These are phyloP conservation scores for Huso huso DNA, from an alignment of 2,797 vertebrate genomes.

Conservation along the genomic window DNA sequence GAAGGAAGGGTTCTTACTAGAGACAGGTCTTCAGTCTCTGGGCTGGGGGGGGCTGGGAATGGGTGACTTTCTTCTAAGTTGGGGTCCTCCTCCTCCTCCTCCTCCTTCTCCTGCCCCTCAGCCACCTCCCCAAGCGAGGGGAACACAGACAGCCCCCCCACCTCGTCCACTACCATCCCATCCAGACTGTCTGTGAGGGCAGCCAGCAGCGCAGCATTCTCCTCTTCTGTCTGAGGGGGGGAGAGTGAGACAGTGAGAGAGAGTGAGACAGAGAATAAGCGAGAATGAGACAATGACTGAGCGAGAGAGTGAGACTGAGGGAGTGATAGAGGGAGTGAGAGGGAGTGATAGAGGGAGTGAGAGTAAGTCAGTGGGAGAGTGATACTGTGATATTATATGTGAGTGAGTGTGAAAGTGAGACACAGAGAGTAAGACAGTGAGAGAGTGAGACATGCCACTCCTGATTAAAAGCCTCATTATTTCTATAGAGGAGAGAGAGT, in stretches of 20 bases:
- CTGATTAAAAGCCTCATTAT: too few relatives aligned
- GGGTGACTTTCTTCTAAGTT: conserved; percentile 40
- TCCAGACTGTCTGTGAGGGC: conserved; percentile 91
- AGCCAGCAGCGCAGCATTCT: conserved; percentile 90
- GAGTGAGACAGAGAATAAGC: too few relatives aligned
- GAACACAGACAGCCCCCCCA: conserved; percentile 80
- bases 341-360: too few relatives aligned
- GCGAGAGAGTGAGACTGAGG: too few relatives aligned
- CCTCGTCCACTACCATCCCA: conserved; percentile 85
- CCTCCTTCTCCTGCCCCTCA: conserved; percentile 55
- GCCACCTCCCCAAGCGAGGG: conserved; percentile 68
- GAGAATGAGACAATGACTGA: too few relatives aligned
- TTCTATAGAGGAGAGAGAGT: too few relatives aligned
- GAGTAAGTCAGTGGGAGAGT: too few relatives aligned
- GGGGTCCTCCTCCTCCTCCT: conserved; percentile 41
- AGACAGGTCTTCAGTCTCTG: conserved; percentile 83
- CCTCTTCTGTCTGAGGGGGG: conserved; percentile 78
- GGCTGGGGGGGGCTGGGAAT: conserved; percentile 55
- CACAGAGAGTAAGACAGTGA: conserved; percentile 15
- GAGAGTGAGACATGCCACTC: background rate
- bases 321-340: too few relatives aligned
- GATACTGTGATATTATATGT: too few relatives aligned
- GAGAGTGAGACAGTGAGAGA: conserved; percentile 12
- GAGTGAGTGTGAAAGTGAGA: conserved; percentile 19
- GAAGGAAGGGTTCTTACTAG: conserved; percentile 80